Evolutionary conservation across 1,140 invertebrate genomes (phyloP).

Genomic region (Drosophila pandora): DNA sequence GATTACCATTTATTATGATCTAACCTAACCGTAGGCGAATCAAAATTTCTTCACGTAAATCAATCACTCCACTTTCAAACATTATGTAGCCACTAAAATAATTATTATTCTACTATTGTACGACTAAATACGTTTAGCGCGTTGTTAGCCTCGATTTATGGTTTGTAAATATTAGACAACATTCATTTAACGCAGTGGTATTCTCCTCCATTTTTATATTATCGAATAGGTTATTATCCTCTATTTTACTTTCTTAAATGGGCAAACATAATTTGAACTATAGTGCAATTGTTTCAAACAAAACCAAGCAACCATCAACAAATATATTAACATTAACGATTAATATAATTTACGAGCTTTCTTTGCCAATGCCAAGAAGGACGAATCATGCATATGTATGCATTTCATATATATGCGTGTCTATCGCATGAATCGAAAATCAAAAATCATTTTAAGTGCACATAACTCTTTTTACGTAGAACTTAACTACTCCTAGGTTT

Average conservation of each 20-base stretch:
- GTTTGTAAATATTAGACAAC: slow-evolving; percentile 79
- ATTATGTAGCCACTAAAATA: slow-evolving; percentile 48
- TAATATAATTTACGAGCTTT: slow-evolving; percentile 76
- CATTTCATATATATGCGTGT: not conserved
- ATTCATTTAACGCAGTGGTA: slow-evolving; percentile 52
- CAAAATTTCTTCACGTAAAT: slow-evolving; percentile 62
- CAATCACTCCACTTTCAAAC: slow-evolving; percentile 49
- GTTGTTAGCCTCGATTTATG: slow-evolving; percentile 80
- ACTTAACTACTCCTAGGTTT: slow-evolving; percentile 60
- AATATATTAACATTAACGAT: slow-evolving; percentile 67
- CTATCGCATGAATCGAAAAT: slow-evolving; percentile 63
- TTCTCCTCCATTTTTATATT: slow-evolving; percentile 48
- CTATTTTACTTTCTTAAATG: slow-evolving; percentile 60
- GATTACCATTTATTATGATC: slow-evolving; percentile 48
- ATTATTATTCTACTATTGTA: slow-evolving; percentile 48
- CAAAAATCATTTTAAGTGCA: slow-evolving; percentile 80
- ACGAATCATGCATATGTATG: slow-evolving; percentile 32
- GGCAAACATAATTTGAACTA: slow-evolving; percentile 78
- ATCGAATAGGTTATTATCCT: slow-evolving; percentile 52
- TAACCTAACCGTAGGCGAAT: slow-evolving; percentile 58
- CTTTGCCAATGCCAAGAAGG: slow-evolving; percentile 77
- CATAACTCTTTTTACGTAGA: slow-evolving; percentile 62
- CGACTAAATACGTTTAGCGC: slow-evolving; percentile 43
- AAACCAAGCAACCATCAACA: slow-evolving; percentile 61
- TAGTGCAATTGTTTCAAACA: slow-evolving; percentile 82